Evolutionary conservation across 2,113 vertebrate species (phyloP), one percentile per base, ranked within the genome.

Genomic region (Erpornis zantholeuca): DNA sequence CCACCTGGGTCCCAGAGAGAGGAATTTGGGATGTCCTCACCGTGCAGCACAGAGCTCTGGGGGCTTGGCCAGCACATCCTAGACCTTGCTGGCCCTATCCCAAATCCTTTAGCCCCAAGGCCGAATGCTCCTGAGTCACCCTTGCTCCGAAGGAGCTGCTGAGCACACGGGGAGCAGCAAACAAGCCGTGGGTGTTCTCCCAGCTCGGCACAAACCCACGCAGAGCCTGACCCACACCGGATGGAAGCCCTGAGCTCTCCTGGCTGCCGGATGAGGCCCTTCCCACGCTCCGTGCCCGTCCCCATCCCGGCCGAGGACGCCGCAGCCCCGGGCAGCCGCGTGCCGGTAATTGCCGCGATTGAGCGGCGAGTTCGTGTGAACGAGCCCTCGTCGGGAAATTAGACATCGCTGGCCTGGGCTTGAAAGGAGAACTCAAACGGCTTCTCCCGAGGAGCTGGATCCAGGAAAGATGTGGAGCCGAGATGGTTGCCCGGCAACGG

Each of bases 401-500:
- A 96, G 95, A 90, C 63, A 28, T 42, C 40, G 36, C 85, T 28
- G 78, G 92, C 50, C 36, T 14, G 4, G 82, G 28, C 92, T 79
- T 5, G 82, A 10, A 52, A n/a, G 76, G 45, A 76, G 4, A 40
- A 83, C 81, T 88, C 36, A 6, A 14, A 12, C 24, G 13, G 79
- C 50, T 93, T 15, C 92, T 93, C 85, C 6, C 1, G 79, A 92
- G 90, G 79, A 93, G 79, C 88, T 7, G 27, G 90, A 77, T 80
- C 88, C 82, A 22, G 90, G 88, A 10, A 38, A 86, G 94, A 90
- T 65, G 82, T 2, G 90, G 72, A 95, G 85, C 90, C 1, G 36
- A 53, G 50, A 19, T 2, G 3, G 95, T 96, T 94, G 92, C 96
- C 17, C 66, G 90, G 96, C 63, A 92, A 97, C 94, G 1, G 92